Evolutionary conservation across 1,140 invertebrate genomes (phyloP), one percentile per base, ranked within the genome.

Genomic region (Drosophila varians): DNA sequence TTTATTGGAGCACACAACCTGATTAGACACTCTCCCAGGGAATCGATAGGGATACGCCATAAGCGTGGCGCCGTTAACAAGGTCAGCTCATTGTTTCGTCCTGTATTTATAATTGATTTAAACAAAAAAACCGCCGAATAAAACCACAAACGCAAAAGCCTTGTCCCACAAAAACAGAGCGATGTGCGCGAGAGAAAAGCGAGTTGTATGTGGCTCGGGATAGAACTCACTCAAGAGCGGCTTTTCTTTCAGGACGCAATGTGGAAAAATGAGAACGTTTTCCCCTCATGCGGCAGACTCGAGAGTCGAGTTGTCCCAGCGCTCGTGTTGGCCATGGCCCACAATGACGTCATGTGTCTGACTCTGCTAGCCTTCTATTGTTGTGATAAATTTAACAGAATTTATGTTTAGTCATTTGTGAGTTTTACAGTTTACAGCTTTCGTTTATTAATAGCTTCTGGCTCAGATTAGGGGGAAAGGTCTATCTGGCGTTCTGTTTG

Each of bases 51-150:
- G 51, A 45, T 31, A 56, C 40, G 47, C 28, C 55, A 71, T 70
- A n/a, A n/a, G n/a, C n/a, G n/a, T n/a, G n/a, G n/a, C n/a, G n/a
- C n/a, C n/a, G n/a, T n/a, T n/a, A 64, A 77, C 69, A 87, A 88
- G 82, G 82, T 83, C 82, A 83, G 54, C 56, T 69, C 61, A 75
- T 83, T 88, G 65, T 75, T 72, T 65, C 73, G 55, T 83, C 58
- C 88, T 77, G 83, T 57, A 77, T 42, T 83, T 88, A 83, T 75
- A 87, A 87, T 87, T 83, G 69, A 87, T 88, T 87, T 82, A 87
- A 77, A 77, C 49, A 77, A 64, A 77, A 64, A 46, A 87, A 74
- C 48, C 64, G 48, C 65, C 26, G 53, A 47, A 66, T 38, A 8
- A 66, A 77, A 60, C 62, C 70, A 69, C 52, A 77, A 53, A 57